phyloP scores from a whole-genome alignment of 2,888 invertebrate genomes.

The Rhogogaster chlorosoma region DNA sequence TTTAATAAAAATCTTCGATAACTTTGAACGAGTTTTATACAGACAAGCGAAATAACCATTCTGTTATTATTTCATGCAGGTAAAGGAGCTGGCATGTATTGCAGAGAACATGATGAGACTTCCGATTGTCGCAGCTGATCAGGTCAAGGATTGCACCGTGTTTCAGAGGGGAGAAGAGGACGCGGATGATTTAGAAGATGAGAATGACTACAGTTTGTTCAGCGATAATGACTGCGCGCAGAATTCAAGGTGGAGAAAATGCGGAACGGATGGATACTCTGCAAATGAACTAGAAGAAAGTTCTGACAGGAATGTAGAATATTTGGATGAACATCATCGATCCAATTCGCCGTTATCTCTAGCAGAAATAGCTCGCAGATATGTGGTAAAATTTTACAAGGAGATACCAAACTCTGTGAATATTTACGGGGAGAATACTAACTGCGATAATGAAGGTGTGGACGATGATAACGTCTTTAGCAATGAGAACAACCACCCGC shows the following conservation, averaged over 20 bases:
- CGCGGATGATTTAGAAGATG: constrained; percentile 9
- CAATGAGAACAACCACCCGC: constrained; percentile 52
- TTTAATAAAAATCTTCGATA: background rate
- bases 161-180: constrained; percentile 34
- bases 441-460: background rate
- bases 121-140: constrained; percentile 45
- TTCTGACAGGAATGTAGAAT: background rate
- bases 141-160: constrained; percentile 48
- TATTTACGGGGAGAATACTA: background rate
- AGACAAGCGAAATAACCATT: background rate
- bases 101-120: constrained; percentile 68
- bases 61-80: constrained; percentile 61
- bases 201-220: constrained; percentile 39
- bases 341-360: background rate
- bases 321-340: background rate
- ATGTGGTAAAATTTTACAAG: background rate
- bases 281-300: background rate
- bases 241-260: constrained; percentile 1
- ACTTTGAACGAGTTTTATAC: background rate
- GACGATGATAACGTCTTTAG: background rate
- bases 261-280: background rate
- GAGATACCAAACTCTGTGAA: background rate
- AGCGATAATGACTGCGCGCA: constrained; percentile 18
- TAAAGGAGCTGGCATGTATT: constrained; percentile 71
- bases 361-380: background rate